Percentiles rank a stretch among this genome's conserved stretches.
These are phyloP conservation scores for Miichthys miiuy DNA, from an alignment of 2,797 vertebrate species.

Conservation along the genomic window DNA sequence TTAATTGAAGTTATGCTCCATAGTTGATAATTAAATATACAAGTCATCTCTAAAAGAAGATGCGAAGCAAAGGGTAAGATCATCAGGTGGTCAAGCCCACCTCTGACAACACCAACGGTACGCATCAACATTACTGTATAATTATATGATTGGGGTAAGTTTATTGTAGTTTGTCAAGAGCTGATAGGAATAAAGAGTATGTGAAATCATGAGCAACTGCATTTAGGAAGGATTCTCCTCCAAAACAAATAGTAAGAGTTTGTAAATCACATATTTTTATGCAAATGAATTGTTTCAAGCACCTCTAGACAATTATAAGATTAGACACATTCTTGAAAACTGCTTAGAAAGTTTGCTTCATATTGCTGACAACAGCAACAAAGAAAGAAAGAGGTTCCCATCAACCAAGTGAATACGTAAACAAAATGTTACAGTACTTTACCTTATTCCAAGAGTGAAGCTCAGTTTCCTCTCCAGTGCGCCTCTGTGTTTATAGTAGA, in stretches of 20 bases:
- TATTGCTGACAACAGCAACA: not conserved
- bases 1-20: not conserved
- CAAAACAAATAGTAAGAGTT: not conserved
- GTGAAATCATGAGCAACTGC: not conserved
- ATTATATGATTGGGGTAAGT: not conserved
- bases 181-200: not conserved
- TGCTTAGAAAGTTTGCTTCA: not conserved
- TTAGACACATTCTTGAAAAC: constrained; percentile 1
- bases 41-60: not conserved
- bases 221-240: not conserved
- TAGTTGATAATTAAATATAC: not conserved
- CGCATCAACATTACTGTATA: not conserved
- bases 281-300: not conserved
- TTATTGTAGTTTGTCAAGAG: not conserved
- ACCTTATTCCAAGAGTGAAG: constrained; percentile 57
- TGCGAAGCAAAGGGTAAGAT: not conserved
- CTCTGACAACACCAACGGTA: not conserved
- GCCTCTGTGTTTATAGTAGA: constrained; percentile 32
- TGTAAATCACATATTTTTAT: not conserved
- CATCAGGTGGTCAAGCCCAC: not conserved
- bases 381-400: not conserved
- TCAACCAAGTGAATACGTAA: not conserved
- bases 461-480: constrained; percentile 27
- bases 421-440: constrained; percentile 30
- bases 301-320: not conserved